Conservation (phyloP, 2,888 invertebrate species). For the Globia sparganii region DNA sequence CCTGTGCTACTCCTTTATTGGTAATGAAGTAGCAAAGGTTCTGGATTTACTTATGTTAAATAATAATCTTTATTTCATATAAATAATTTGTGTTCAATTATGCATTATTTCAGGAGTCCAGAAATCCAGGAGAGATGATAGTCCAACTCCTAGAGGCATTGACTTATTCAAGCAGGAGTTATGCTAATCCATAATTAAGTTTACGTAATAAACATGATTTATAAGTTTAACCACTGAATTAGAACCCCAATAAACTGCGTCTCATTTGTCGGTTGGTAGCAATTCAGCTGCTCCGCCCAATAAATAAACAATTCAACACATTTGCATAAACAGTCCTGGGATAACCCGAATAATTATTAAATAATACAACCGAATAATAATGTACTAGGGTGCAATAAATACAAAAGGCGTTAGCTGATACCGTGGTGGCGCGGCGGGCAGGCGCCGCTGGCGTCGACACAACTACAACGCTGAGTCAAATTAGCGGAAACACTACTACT, state of each 20-base stretch:
- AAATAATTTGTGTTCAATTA: not conserved
- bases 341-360: constrained; percentile 65
- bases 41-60: not conserved
- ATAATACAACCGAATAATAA: constrained; percentile 69
- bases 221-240: constrained; percentile 18
- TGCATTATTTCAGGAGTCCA: no score
- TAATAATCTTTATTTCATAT: not conserved
- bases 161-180: constrained; percentile 5
- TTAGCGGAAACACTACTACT: constrained; percentile 73
- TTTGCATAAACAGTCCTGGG: constrained; percentile 52
- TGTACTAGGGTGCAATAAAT: constrained; percentile 76
- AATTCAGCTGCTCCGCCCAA: constrained; percentile 44
- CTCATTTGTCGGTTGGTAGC: constrained; percentile 33
- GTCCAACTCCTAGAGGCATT: not conserved
- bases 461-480: constrained; percentile 77
- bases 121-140: not conserved
- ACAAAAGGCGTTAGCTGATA: constrained; percentile 64
- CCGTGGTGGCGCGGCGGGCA: constrained; percentile 64
- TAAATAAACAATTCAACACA: constrained; percentile 45
- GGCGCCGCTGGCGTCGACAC: constrained; percentile 77
- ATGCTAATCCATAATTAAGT: constrained; percentile 12
- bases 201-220: constrained; percentile 5
- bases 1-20: not conserved
- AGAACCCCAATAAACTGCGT: constrained; percentile 9
- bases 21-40: not conserved